These are phyloP conservation scores for Drosophila arawakana DNA, from an alignment of 1,140 invertebrate species.

Conservation along the genomic window DNA sequence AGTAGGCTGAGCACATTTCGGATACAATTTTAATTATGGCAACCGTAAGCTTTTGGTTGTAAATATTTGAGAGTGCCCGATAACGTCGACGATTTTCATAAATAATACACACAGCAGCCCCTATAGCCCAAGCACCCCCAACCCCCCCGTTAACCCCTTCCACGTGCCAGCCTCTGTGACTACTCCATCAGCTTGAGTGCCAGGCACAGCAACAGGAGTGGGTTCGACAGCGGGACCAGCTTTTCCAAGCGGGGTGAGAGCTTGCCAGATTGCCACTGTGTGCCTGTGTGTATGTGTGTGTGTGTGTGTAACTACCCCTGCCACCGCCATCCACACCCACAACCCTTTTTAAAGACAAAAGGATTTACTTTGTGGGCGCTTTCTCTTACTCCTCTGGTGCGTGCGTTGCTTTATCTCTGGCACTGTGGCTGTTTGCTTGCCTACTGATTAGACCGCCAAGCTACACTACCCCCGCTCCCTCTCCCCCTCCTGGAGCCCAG, in stretches of 20 bases:
- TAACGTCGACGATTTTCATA: conserved; percentile 84
- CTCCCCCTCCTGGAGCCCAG: not conserved
- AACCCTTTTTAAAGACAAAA: conserved; percentile 69
- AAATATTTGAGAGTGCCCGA: conserved; percentile 84
- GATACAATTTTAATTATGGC: conserved; percentile 85
- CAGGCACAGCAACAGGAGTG: conserved; percentile 34
- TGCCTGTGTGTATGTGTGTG: conserved; percentile 39
- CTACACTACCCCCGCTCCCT: not conserved
- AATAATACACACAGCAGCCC: conserved; percentile 71
- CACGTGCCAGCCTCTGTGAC: conserved; percentile 4
- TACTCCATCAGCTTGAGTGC: conserved; percentile 63
- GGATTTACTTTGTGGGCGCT: conserved; percentile 68
- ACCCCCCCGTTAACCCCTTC: not conserved
- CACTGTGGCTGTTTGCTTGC: conserved; percentile 73
- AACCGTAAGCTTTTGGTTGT: conserved; percentile 84
- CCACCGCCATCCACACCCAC: not conserved
- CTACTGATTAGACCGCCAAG: conserved; percentile 75
- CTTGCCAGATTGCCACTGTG: conserved; percentile 39
- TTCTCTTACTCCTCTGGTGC: conserved; percentile 20
- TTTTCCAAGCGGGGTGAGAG: conserved; percentile 52
- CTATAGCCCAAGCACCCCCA: not conserved
- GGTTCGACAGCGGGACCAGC: conserved; percentile 25
- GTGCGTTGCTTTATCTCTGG: conserved; percentile 64
- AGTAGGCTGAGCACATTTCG: conserved; percentile 63
- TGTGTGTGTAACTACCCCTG: conserved; percentile 16